These are phyloP conservation scores for Cheilinus undulatus DNA, from an alignment of 2,113 vertebrate species.

Conservation along the genomic window DNA sequence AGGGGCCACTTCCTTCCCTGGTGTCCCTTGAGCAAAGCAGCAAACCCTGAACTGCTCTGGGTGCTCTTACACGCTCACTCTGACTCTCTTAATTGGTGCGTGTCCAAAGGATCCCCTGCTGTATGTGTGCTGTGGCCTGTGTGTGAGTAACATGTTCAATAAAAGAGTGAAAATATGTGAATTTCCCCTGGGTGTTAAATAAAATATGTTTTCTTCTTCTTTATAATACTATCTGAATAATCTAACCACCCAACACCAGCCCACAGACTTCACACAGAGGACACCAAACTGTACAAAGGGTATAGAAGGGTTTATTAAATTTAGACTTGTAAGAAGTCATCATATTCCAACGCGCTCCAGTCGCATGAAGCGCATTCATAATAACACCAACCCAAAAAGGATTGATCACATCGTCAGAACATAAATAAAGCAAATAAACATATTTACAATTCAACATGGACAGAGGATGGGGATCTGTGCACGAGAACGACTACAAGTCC, in stretches of 20 bases:
- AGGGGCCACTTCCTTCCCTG: no score
- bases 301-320: conserved; percentile 96
- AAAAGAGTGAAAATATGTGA: no score
- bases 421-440: conserved; percentile 95
- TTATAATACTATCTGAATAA: no score
- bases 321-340: conserved; percentile 99
- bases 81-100: no score
- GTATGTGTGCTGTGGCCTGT: no score
- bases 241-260: not conserved
- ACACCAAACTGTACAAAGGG: conserved; percentile 76
- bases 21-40: no score
- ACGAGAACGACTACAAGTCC: conserved; percentile 44
- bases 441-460: conserved; percentile 83
- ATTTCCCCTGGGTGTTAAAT: no score
- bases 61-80: no score
- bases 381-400: conserved; percentile 94
- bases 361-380: conserved; percentile 86
- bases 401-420: conserved; percentile 91
- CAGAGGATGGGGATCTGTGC: conserved; percentile 56
- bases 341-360: conserved; percentile 91
- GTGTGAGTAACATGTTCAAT: no score
- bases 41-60: no score
- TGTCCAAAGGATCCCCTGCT: no score
- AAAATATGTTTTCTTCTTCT: no score
- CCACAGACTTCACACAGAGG: conserved; percentile 58